Evolutionary conservation across 2,888 invertebrate species (phyloP).

Genomic region (Dorcus parallelipipedus): DNA sequence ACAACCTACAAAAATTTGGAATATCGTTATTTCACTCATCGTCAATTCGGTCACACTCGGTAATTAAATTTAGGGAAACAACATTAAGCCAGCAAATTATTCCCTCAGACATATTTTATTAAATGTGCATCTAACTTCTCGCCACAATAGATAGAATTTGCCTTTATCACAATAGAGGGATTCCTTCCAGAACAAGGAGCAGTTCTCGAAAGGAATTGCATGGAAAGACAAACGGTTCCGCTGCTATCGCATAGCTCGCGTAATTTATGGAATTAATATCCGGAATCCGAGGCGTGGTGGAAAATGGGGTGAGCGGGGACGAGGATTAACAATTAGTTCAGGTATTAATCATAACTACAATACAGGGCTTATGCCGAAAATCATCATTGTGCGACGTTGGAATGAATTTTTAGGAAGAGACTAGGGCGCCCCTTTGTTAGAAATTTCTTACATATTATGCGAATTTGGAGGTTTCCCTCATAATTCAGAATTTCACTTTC

Average conservation of each 20-base stretch:
- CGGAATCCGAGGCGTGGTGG: conserved; percentile 27
- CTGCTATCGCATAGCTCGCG: conserved; percentile 8
- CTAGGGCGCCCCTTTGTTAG: no score
- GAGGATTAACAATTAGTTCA: conserved; percentile 34
- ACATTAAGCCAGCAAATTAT: neutral
- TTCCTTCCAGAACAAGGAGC: neutral
- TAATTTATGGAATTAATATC: conserved; percentile 46
- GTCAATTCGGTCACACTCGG: neutral
- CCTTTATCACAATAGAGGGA: neutral
- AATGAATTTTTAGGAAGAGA: no score
- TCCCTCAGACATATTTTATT: neutral
- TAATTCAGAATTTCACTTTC: no score
- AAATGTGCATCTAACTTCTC: neutral
- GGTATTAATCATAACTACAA: conserved; percentile 34
- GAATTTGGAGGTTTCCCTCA: no score
- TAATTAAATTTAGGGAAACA: neutral
- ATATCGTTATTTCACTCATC: no score
- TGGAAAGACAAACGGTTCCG: neutral
- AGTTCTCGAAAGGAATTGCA: neutral
- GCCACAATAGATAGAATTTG: neutral
- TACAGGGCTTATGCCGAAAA: neutral
- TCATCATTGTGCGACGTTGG: neutral
- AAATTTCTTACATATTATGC: no score
- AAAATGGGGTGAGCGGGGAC: conserved; percentile 24
- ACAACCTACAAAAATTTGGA: no score